Percentiles rank a stretch among this genome's conserved stretches.
Conservation (phyloP, 2,113 vertebrate genomes). For the Poeciliopsis prolifica region DNA sequence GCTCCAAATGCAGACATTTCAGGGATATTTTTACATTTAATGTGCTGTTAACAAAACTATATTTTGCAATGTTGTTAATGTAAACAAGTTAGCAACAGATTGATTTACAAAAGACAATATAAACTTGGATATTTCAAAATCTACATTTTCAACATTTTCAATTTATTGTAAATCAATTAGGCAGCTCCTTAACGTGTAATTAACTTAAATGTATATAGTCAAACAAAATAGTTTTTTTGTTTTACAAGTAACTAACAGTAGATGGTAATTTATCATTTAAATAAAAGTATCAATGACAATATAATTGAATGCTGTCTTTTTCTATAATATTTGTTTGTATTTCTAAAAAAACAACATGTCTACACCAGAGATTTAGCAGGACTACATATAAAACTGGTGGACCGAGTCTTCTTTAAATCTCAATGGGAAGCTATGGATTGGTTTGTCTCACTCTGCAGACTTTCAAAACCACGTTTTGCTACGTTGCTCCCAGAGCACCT, state of each 20-base stretch:
- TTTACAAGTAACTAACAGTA: neutral
- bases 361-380: conserved; percentile 45
- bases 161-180: neutral
- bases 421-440: conserved; percentile 57
- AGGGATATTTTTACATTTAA: neutral
- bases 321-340: no score
- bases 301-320: neutral
- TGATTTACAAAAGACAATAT: neutral
- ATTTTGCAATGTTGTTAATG: neutral
- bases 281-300: neutral
- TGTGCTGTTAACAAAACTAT: neutral
- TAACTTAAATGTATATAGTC: neutral
- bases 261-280: neutral
- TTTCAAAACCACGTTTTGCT: conserved; percentile 58
- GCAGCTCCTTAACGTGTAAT: neutral
- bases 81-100: neutral
- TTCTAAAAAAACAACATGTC: conserved; percentile 5
- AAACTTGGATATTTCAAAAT: no score
- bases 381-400: conserved; percentile 32
- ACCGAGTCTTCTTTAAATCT: conserved; percentile 35
- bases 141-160: neutral
- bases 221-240: neutral
- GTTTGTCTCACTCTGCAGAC: conserved; percentile 50
- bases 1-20: neutral
- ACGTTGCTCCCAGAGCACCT: conserved; percentile 43